Percentiles rank a stretch among this genome's conserved stretches.
Conservation (phyloP, 2,797 vertebrate genomes). For the Pseudochirops corinnae region DNA sequence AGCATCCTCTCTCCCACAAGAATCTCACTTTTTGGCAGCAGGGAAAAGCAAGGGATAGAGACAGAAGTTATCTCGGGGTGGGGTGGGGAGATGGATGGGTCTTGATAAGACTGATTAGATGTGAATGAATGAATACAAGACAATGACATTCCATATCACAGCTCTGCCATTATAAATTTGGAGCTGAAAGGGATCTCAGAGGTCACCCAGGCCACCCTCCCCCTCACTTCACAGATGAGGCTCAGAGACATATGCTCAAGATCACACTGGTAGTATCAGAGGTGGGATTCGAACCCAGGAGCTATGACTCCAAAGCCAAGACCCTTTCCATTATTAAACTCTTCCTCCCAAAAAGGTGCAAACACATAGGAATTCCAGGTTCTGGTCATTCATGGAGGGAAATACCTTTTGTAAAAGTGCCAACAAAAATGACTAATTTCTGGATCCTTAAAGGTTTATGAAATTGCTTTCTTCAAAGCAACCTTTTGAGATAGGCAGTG, state of each 20-base stretch:
- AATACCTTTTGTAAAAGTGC: not conserved
- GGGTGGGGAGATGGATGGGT: not conserved
- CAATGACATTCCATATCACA: conserved; percentile 1
- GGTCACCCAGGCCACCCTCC: not conserved
- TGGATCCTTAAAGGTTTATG: not conserved
- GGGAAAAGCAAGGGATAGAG: not conserved
- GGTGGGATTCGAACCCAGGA: not conserved
- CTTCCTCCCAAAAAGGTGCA: not conserved
- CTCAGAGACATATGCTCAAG: not conserved
- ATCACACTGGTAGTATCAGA: not conserved
- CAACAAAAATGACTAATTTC: not conserved
- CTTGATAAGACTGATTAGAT: not conserved
- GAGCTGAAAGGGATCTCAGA: not conserved
- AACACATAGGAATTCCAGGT: not conserved
- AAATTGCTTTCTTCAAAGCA: not conserved
- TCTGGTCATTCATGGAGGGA: not conserved
- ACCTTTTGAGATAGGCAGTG: not conserved
- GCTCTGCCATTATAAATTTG: not conserved
- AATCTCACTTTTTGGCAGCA: not conserved
- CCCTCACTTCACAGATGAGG: not conserved
- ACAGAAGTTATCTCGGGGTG: not conserved
- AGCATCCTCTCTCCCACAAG: not conserved
- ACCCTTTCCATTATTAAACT: not conserved
- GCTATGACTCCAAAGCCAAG: not conserved
- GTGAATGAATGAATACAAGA: conserved; percentile 1